Base-by-base conservation (phyloP, 2,888 invertebrate genomes). In the Cistogaster globosa region DNA sequence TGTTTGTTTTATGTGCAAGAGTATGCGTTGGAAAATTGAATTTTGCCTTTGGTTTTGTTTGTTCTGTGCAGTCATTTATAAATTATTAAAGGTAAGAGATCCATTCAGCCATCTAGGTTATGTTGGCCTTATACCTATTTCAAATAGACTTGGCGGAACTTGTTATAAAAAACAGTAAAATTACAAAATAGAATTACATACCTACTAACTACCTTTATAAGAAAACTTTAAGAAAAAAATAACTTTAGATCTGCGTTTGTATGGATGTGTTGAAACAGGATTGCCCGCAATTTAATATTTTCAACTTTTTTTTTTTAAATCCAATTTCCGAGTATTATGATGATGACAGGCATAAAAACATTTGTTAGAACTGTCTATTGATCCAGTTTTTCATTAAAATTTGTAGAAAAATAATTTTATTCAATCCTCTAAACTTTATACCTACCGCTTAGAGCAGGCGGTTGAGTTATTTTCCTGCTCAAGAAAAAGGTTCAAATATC, bases 121-220 rank as follows among this genome's bases (percentile, higher is more conserved):
- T 12, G 20, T 42, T 26, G 68, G 42, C 57, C 74, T 72, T 69
- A 79, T 77, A n/a, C n/a, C n/a, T n/a, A 88, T 83, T 88, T 89
- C 88, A 88, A 89, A 86, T 87, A 36, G 53, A 62, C 71, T 26
- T 4, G 71, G 32, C 76, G 72, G 67, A 77, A 82, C 51, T 83
- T 86, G 82, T 72, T 78, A 69, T 26, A 26, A 71, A 67, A 79
- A 38, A 60, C 60, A 69, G 32, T 69, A 58, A 71, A 58, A 65
- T 83, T 53, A 57, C 32, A 74, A 72, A 26, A 26, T 26, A 26
- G 26, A n/a, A n/a, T n/a, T n/a, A n/a, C n/a, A n/a, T n/a, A n/a
- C n/a, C n/a, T n/a, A n/a, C n/a, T n/a, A n/a, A 26, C 26, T 32
- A 45, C 57, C 18, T 60, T n/a, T 14, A 22, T 48, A 81, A 77